Percentiles rank a stretch among this genome's conserved stretches.
Conservation (phyloP, 2,113 vertebrate genomes). For the Mus musculus region GRCm39 chr2:69511001-69511500, state of each 20-base stretch:
- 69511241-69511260: no score
- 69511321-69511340: no score
- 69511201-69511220: neutral
- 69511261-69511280: no score
- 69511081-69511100: neutral
- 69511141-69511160: neutral
- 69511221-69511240: no score
- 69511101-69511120: neutral
- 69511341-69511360: neutral
- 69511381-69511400: conserved; percentile 13
- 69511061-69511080: neutral
- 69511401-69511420: conserved; percentile 10
- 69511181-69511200: neutral
- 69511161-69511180: neutral
- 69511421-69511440: conserved; percentile 1
- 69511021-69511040: conserved; percentile 33
- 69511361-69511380: conserved; percentile 24
- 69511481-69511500: conserved; percentile 15
- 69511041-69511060: neutral
- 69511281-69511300: no score
- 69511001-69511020: conserved; percentile 47
- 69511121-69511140: neutral
- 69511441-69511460: conserved; percentile 49
- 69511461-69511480: neutral
- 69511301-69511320: no score